Conservation (phyloP, 2,888 invertebrate species). For the Eubasilissa splendida region DNA sequence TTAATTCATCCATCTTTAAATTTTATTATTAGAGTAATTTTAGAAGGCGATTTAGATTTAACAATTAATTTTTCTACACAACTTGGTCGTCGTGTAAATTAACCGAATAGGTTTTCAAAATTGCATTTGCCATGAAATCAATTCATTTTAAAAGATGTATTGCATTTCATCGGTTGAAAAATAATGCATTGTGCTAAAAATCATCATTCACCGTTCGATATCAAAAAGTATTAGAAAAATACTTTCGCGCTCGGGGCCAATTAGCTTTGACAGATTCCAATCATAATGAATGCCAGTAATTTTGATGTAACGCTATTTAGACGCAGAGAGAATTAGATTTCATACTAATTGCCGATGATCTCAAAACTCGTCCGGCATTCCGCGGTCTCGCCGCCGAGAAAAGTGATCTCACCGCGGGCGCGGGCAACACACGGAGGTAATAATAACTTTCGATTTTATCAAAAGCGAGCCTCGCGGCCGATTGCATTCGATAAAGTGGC, state of each 20-base stretch:
- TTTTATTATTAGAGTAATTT: too few relatives aligned
- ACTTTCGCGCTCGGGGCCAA: not conserved
- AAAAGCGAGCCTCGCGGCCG: not conserved
- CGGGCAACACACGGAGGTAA: slow-evolving; percentile 14
- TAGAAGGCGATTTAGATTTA: too few relatives aligned
- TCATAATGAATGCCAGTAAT: not conserved
- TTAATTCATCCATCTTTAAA: too few relatives aligned
- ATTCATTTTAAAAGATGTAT: too few relatives aligned
- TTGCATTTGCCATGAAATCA: too few relatives aligned
- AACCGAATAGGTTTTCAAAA: too few relatives aligned
- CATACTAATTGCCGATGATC: not conserved
- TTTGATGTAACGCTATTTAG: not conserved
- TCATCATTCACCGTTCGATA: too few relatives aligned
- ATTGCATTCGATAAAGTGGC: not conserved
- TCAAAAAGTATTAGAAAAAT: not conserved
- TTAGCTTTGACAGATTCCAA: not conserved
- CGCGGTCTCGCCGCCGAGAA: not conserved
- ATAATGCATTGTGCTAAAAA: too few relatives aligned
- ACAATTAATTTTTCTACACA: too few relatives aligned
- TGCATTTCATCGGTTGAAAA: too few relatives aligned
- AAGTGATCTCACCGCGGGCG: slow-evolving; percentile 4
- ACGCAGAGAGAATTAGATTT: not conserved
- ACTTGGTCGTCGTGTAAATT: too few relatives aligned
- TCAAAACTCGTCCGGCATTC: slow-evolving; percentile 11
- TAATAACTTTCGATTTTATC: slow-evolving; percentile 36